Base-by-base conservation (phyloP, 2,888 invertebrate genomes). In the Caenorhabditis japonica region DNA sequence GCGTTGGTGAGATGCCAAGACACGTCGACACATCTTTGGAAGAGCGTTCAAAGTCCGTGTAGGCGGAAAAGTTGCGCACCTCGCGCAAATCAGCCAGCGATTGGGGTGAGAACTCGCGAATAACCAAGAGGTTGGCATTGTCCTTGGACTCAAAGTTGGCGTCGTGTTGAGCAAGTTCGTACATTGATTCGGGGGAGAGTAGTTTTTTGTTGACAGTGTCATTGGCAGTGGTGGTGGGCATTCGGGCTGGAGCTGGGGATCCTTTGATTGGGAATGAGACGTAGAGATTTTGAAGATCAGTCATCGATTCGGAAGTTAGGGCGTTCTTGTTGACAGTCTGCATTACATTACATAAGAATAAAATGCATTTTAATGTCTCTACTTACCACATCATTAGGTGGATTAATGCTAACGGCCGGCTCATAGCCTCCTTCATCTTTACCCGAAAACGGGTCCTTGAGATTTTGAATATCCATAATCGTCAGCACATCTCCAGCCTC, bases 361-460 rank as follows among this genome's bases (percentile, higher is more conserved):
- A 30, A 47, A 27, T 4, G 13, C 23, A n/a, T 47, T 5, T 8
- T 4, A 39, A n/a, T n/a, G n/a, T n/a, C n/a, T n/a, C 33, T n/a
- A 51, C 55, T 53, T 3, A 69, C 68, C 51, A 72, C 60, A 55
- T 72, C 66, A 53, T 64, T 60, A 4, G 72, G 72, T n/a, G 72
- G 53, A 41, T 47, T 15, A 12, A 66, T 53, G 4, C 23, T 13
- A 21, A 59, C 25, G 12, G 19, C 3, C 17, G 52, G 53, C 2
- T 27, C 39, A 5, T 12, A 21, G n/a, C n/a, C n/a, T n/a, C n/a
- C n/a, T n/a, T n/a, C n/a, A n/a, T n/a, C n/a, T n/a, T 8, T 43
- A 19, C n/a, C 8, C 3, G 1, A 21, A 30, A 72, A 72, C 19
- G 72, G 72, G 38, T 72, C 39, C 10, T 19, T 23, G 19, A 72